A percentile compares a stretch with the other conserved stretches of the same genome.
These are phyloP conservation scores for Morinoia aosen DNA, from an alignment of 2,888 invertebrate genomes.

Conservation along the genomic window DNA sequence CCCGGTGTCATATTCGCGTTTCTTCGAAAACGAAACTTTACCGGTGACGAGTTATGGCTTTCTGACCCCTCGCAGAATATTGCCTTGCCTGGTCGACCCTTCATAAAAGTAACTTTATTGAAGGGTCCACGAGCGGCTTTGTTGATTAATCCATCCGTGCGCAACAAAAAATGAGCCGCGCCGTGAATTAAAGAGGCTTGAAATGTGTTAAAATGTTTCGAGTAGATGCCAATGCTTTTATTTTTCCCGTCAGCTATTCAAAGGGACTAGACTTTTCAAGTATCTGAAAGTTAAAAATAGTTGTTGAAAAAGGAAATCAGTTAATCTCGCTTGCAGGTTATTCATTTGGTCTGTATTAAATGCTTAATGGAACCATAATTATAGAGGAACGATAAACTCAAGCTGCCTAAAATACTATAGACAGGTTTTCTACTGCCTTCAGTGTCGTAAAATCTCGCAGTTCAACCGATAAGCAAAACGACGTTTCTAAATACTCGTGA, in stretches of 20 bases:
- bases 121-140: slow-evolving; percentile 41
- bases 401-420: too few species aligned
- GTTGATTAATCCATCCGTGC: slow-evolving; percentile 24
- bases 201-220: not conserved
- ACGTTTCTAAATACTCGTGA: not conserved
- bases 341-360: not conserved
- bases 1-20: not conserved
- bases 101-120: slow-evolving; percentile 47
- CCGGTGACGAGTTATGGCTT: slow-evolving; percentile 5
- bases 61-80: slow-evolving; percentile 33
- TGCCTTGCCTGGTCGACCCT: not conserved
- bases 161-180: not conserved
- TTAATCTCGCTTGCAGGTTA: not conserved
- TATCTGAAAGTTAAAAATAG: not conserved
- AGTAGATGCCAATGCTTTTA: not conserved
- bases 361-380: too few species aligned
- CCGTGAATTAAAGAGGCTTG: not conserved
- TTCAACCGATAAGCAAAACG: not conserved
- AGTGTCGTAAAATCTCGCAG: not conserved
- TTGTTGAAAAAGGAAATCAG: not conserved
- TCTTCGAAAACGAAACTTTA: not conserved
- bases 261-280: not conserved
- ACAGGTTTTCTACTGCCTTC: too few species aligned
- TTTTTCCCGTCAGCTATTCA: not conserved
- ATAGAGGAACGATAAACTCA: too few species aligned